Evolutionary conservation across 2,113 vertebrate genomes (phyloP).

Genomic region (Xiphophorus maculatus): DNA sequence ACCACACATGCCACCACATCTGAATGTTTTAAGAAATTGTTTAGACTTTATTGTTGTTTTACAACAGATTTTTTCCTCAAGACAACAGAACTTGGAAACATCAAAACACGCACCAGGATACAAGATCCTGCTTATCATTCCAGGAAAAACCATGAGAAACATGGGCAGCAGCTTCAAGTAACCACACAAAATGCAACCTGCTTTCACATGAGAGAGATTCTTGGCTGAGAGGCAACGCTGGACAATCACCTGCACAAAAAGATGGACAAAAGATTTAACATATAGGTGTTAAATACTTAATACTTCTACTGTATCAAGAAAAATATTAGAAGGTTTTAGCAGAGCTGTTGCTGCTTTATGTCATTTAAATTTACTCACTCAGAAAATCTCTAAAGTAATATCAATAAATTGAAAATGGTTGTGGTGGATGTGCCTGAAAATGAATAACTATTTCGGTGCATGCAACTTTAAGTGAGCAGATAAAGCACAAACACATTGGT

Average conservation of each 20-base stretch:
- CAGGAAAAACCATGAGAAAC: constrained; percentile 95
- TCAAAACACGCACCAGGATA: constrained; percentile 82
- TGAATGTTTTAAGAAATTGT: constrained; percentile 46
- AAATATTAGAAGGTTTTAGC: too few relatives aligned
- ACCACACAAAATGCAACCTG: constrained; percentile 90
- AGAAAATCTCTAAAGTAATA: background rate
- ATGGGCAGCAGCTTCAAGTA: constrained; percentile 96
- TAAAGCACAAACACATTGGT: too few relatives aligned
- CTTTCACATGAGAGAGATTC: constrained; percentile 97
- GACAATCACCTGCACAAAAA: constrained; percentile 89
- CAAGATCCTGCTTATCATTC: constrained; percentile 95
- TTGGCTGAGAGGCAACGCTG: constrained; percentile 97
- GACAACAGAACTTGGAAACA: background rate
- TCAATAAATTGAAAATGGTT: background rate
- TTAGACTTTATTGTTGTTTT: background rate
- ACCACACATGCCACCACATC: constrained; percentile 88
- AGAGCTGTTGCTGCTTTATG: background rate
- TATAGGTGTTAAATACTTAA: background rate
- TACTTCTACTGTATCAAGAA: too few relatives aligned
- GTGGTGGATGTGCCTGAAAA: background rate
- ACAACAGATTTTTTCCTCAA: background rate
- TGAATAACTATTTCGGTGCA: background rate
- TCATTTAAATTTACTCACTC: background rate
- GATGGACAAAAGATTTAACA: background rate
- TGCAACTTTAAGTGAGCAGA: too few relatives aligned